phyloP scores from a whole-genome alignment of 2,888 invertebrate genomes.

The Apodemia hepburni region DNA sequence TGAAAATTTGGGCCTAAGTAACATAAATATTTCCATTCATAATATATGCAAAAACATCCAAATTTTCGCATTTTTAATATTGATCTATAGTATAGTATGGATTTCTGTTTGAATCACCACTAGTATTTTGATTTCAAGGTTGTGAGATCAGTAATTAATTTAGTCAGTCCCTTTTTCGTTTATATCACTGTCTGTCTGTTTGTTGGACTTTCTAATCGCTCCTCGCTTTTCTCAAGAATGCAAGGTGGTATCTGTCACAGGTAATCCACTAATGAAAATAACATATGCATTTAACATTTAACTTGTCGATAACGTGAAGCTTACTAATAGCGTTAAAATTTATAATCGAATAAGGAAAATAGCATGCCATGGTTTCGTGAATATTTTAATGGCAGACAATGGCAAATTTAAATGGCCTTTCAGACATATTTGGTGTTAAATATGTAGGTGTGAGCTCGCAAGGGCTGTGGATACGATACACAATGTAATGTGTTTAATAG shows the following conservation, averaged over 20 bases:
- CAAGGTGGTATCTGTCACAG: neutral
- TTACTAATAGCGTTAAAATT: constrained; percentile 6
- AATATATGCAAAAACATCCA: too few relatives aligned
- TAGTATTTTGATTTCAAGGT: too few relatives aligned
- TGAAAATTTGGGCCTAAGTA: too few relatives aligned
- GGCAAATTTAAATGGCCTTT: constrained; percentile 9
- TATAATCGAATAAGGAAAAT: neutral
- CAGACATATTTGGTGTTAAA: constrained; percentile 9
- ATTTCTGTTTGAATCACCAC: too few relatives aligned
- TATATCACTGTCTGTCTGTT: neutral
- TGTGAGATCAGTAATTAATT: too few relatives aligned
- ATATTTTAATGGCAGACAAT: constrained; percentile 5
- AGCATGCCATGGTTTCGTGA: neutral
- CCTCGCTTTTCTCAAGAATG: neutral
- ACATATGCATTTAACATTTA: constrained; percentile 8
- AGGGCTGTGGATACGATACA: neutral
- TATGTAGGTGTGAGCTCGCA: neutral
- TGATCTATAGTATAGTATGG: too few relatives aligned
- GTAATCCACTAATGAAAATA: neutral
- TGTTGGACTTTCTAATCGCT: neutral
- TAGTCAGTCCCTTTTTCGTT: neutral
- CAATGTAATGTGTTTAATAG: neutral
- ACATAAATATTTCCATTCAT: too few relatives aligned
- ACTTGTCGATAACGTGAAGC: neutral
- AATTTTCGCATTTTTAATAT: too few relatives aligned